A percentile compares a stretch with the other conserved stretches of the same genome.
Evolutionary conservation across 2,888 invertebrate species (phyloP).

Genomic region (Drosophila neotestacea): DNA sequence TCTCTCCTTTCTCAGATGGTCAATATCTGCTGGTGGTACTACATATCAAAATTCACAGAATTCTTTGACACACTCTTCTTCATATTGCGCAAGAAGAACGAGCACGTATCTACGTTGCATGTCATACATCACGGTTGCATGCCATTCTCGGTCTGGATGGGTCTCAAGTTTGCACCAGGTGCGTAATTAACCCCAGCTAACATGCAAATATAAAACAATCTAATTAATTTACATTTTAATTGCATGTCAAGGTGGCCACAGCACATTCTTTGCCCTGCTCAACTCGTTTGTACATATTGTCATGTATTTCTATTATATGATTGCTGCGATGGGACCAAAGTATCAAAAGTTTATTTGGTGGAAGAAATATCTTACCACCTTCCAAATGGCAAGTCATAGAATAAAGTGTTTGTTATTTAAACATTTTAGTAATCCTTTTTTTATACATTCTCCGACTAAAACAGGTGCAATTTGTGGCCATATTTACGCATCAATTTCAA

Average conservation of each 20-base stretch:
- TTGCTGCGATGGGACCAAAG: constrained; percentile 96
- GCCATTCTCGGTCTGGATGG: constrained; percentile 98
- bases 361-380: constrained; percentile 97
- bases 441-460: background rate
- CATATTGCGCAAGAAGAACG: constrained; percentile 96
- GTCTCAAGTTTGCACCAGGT: constrained; percentile 97
- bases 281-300: constrained; percentile 98
- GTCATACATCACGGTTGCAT: constrained; percentile 98
- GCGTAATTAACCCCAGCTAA: constrained; percentile 49
- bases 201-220: background rate
- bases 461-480: constrained; percentile 96
- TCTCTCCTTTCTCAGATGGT: constrained; percentile 90
- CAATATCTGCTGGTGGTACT: constrained; percentile 98
- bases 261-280: constrained; percentile 97
- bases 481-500: constrained; percentile 96
- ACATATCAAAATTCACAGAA: constrained; percentile 98
- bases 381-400: constrained; percentile 92
- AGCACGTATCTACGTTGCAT: constrained; percentile 96
- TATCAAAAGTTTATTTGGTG: constrained; percentile 98
- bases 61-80: constrained; percentile 99
- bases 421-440: background rate
- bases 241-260: constrained; percentile 94
- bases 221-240: background rate
- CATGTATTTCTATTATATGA: constrained; percentile 99
- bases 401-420: background rate